Percentiles rank a stretch among this genome's conserved stretches.
Conservation (phyloP, 2,797 vertebrate species). For the Coluber constrictor region DNA sequence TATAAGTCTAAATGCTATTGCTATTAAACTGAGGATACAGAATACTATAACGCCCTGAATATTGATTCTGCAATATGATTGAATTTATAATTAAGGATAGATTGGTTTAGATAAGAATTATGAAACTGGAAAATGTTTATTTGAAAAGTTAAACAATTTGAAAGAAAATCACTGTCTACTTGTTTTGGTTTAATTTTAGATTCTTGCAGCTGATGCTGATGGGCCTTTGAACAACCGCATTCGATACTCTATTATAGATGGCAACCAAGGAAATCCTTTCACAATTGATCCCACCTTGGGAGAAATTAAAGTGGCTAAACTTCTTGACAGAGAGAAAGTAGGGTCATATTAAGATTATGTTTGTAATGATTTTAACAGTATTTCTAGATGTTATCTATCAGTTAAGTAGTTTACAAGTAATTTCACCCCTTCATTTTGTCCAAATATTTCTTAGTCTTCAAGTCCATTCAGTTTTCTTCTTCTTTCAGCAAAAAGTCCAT, state of each 20-base stretch:
- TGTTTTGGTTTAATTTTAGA: constrained; percentile 70
- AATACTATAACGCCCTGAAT: background rate
- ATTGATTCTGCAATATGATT: background rate
- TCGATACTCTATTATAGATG: constrained; percentile 85
- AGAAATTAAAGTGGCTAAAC: constrained; percentile 89
- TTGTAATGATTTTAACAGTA: background rate
- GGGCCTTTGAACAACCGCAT: constrained; percentile 85
- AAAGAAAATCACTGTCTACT: background rate
- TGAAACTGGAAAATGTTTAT: constrained; percentile 49
- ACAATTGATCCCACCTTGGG: constrained; percentile 85
- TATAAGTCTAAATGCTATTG: too few species aligned
- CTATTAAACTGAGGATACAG: background rate
- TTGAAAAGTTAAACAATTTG: constrained; percentile 29
- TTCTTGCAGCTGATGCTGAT: constrained; percentile 92
- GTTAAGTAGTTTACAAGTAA: background rate
- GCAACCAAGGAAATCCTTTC: constrained; percentile 93
- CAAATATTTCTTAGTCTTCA: background rate
- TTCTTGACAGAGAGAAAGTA: constrained; percentile 93
- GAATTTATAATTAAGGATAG: constrained; percentile 21
- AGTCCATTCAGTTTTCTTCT: background rate
- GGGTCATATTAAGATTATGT: constrained; percentile 34
- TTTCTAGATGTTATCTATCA: background rate
- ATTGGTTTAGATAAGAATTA: background rate
- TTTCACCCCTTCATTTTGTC: background rate
- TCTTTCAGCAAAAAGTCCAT: background rate